Base-by-base conservation (phyloP, 2,113 vertebrate species). In the Aviceda subcristata region DNA sequence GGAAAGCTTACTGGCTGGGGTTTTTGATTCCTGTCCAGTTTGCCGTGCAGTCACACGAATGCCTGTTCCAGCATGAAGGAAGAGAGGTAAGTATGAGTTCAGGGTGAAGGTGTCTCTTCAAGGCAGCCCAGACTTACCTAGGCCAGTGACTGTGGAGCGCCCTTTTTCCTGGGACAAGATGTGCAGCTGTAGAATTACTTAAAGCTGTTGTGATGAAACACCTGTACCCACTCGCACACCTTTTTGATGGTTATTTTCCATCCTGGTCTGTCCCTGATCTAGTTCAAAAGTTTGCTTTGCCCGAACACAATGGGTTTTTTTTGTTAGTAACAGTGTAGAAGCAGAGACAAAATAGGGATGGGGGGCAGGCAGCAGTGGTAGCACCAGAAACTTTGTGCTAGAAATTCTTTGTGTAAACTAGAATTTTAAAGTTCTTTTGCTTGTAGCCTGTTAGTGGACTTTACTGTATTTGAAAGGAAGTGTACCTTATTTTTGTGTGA, bases 31-130 rank as follows among this genome's bases (percentile, higher is more conserved):
- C 55, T 84, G 78, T 48, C 53, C 46, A 23, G 7, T 48, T 73
- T 69, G 43, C 39, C 13, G 0, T 21, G 30, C 30, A 8, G 71
- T 15, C 30, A 5, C 4, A 0, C 1, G 21, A 30, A 16, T n/a
- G n/a, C 66, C 51, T 7, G 2, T 38, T 34, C 24, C 57, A 60
- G 46, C 1, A 0, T 3, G 62, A 50, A 14, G 64, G 50, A 27
- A 27, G n/a, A 57, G 30, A 80, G 29, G 55, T 23, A 7, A 26
- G 57, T 4, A 6, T 1, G 12, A 45, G 10, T 8, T 9, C 22
- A 26, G 83, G 59, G 23, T 41, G 78, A 19, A 84, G 55, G 27
- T 86, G 60, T 3, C 66, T 34, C 30, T 68, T 17, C 19, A 14
- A 12, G 59, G 56, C 53, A 43, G 45, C 39, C 41, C 34, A 9